Base-by-base conservation (phyloP, 2,113 vertebrate species). In the Thryonomys swinderianus region DNA sequence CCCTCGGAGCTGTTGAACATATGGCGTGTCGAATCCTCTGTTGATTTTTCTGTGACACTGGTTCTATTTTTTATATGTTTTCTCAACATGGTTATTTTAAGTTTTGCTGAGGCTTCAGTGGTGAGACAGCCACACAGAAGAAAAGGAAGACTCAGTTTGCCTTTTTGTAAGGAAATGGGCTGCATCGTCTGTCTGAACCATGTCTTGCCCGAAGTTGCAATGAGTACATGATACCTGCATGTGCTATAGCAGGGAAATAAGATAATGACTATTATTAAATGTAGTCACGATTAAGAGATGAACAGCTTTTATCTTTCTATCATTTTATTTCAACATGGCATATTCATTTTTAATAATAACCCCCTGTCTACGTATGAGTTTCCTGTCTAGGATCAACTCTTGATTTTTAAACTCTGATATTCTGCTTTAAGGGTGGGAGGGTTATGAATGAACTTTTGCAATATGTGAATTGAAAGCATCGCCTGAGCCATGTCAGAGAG, bases 11-110 rank as follows among this genome's bases (percentile, higher is more conserved):
- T 96, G 25, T 94, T 90, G 66, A 98, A 86, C 95, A 97, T 95
- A 96, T 89, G 93, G 91, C 67, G 92, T 40, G 90, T 95, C 25
- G 40, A 97, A 95, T 97, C 64, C 73, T 97, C 79, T 97, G 67
- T 88, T 97, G 79, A 97, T 88, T 95, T 97, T 94, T 73, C 73
- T 93, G 57, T 97, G 83, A 85, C 82, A 95, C 66, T 97, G 42
- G 14, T 95, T 97, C 97, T 95, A 80, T 95, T 61, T 97, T 98
- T 97, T 45, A 3, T 82, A 89, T 93, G 96, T 96, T 97, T 93
- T 97, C 94, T 97, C 57, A 97, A 96, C 93, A 93, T 85, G 92
- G 73, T 95, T 98, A 97, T 98, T 98, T 98, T 98, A 93, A 97
- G 96, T 96, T 87, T 96, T 97, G 95, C 88, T 97, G 25, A 92